These are phyloP conservation scores for Achatina immaculata DNA, from an alignment of 1,140 invertebrate genomes.

Conservation along the genomic window DNA sequence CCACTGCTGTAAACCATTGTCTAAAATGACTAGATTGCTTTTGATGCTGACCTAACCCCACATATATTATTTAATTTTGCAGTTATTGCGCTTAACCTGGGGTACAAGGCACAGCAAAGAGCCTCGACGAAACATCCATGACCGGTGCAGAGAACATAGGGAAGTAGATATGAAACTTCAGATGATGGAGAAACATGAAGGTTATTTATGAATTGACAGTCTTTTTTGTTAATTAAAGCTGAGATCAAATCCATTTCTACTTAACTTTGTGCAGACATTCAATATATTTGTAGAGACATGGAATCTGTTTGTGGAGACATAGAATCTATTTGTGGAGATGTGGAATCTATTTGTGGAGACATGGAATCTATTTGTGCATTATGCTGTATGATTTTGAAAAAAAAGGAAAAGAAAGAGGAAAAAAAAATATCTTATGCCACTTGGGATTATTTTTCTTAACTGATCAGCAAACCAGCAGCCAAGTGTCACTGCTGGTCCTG, in stretches of 20 bases:
- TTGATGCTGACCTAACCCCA: too few species aligned
- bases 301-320: background rate
- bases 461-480: background rate
- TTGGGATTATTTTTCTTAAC: background rate
- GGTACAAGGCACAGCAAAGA: conserved; percentile 68
- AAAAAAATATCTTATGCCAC: too few species aligned
- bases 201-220: background rate
- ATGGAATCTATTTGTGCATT: background rate
- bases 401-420: too few species aligned
- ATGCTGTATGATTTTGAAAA: background rate
- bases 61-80: conserved; percentile 24
- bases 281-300: background rate
- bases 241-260: background rate
- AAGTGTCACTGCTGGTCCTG: background rate
- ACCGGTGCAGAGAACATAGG: background rate
- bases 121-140: conserved; percentile 65
- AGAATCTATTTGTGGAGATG: too few species aligned
- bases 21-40: too few species aligned
- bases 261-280: background rate
- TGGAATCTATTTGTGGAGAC: too few species aligned
- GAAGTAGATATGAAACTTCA: background rate
- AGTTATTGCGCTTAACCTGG: conserved; percentile 72
- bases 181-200: background rate
- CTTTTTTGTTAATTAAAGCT: background rate
- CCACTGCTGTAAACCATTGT: too few species aligned